These are phyloP conservation scores for Dissostichus mawsoni DNA, from an alignment of 2,113 vertebrate genomes.

Conservation along the genomic window DNA sequence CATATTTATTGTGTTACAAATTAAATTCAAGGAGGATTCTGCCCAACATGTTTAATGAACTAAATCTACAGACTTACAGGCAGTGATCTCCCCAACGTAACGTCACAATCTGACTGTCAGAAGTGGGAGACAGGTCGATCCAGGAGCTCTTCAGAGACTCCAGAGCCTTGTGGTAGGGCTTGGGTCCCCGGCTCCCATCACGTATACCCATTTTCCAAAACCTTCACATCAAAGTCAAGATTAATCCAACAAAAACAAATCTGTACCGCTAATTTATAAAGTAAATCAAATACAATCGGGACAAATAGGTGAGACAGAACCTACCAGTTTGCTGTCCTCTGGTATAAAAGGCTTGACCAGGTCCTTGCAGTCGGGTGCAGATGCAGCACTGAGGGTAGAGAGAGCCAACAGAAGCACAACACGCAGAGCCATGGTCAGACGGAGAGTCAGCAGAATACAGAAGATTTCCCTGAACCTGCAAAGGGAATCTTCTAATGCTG, in stretches of 20 bases:
- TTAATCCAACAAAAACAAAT: neutral
- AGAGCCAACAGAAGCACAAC: conserved; percentile 58
- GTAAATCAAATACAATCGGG: neutral
- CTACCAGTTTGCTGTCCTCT: conserved; percentile 69
- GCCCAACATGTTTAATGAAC: neutral
- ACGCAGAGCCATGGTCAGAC: conserved; percentile 61
- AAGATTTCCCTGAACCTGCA: conserved; percentile 32
- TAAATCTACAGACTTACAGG: conserved; percentile 65
- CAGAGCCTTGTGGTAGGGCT: conserved; percentile 74
- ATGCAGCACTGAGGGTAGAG: conserved; percentile 49
- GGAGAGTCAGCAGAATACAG: conserved; percentile 21
- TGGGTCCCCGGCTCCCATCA: conserved; percentile 76
- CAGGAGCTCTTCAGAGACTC: conserved; percentile 78
- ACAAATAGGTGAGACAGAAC: conserved; percentile 17
- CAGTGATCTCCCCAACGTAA: conserved; percentile 75
- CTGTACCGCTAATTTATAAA: neutral
- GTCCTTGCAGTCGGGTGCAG: conserved; percentile 71
- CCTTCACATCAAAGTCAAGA: conserved; percentile 39
- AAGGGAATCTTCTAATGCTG: conserved; percentile 51
- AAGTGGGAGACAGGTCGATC: conserved; percentile 69
- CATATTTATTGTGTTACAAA: neutral
- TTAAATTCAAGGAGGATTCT: neutral
- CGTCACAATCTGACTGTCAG: conserved; percentile 55
- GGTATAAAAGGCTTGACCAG: conserved; percentile 69
- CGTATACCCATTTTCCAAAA: conserved; percentile 81